These are phyloP conservation scores for Enteromius unitaeniatus DNA, from an alignment of 2,797 vertebrate genomes.

Conservation along the genomic window DNA sequence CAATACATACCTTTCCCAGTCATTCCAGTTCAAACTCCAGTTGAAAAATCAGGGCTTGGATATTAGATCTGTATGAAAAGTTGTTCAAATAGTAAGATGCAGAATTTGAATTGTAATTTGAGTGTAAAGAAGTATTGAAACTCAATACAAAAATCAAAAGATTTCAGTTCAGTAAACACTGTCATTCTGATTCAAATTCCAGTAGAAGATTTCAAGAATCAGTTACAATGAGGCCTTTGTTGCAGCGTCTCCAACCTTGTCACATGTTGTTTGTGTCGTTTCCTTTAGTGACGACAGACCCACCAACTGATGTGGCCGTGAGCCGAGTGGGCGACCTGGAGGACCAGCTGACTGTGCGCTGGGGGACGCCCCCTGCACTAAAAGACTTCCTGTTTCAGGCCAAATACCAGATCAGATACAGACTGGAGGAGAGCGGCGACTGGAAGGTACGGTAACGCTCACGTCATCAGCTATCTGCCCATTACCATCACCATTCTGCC, in stretches of 20 bases:
- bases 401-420: slow-evolving; percentile 90
- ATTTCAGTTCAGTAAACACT: background rate
- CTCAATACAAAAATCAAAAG: too few relatives aligned
- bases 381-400: slow-evolving; percentile 90
- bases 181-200: background rate
- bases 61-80: background rate
- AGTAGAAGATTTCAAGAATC: background rate
- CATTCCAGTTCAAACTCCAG: background rate
- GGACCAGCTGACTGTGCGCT: slow-evolving; percentile 87
- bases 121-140: background rate
- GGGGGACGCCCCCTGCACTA: slow-evolving; percentile 84
- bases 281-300: slow-evolving; percentile 85
- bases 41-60: background rate
- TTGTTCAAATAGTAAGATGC: background rate
- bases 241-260: background rate
- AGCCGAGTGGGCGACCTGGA: slow-evolving; percentile 86
- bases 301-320: slow-evolving; percentile 83
- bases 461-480: background rate
- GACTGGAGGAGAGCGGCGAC: slow-evolving; percentile 86
- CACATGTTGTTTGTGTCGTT: slow-evolving; percentile 3
- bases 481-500: background rate
- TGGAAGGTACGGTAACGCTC: slow-evolving; percentile 81
- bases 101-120: background rate
- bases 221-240: background rate
- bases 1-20: background rate